Evolutionary conservation across 2,888 invertebrate species (phyloP).

Genomic region (Scaptomyza polygonia): DNA sequence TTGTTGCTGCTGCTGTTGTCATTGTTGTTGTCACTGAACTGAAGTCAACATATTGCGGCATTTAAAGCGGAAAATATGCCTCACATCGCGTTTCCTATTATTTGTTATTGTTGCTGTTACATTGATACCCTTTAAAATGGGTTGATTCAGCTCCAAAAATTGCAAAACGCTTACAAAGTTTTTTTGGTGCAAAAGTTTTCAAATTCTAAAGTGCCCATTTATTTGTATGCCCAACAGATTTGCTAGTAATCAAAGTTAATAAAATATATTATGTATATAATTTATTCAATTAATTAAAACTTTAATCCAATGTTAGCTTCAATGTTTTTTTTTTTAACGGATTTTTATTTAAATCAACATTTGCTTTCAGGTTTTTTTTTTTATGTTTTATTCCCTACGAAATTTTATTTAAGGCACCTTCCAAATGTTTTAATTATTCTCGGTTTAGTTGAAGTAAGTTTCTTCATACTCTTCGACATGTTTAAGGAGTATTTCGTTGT

Average conservation of each 20-base stretch:
- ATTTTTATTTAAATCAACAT: no score
- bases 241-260: no score
- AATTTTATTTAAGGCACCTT: no score
- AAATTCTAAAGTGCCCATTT: background rate
- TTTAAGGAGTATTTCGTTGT: background rate
- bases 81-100: slow-evolving; percentile 49
- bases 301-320: no score
- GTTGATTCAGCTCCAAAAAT: background rate
- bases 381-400: no score
- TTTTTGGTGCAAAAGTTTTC: background rate
- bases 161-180: background rate
- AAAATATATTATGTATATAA: no score
- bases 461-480: no score
- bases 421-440: no score
- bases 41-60: slow-evolving; percentile 60
- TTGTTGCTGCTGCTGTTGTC: background rate
- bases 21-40: slow-evolving; percentile 14
- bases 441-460: no score
- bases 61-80: slow-evolving; percentile 73
- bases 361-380: no score
- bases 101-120: background rate
- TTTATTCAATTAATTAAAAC: no score
- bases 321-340: no score
- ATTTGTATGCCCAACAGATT: background rate
- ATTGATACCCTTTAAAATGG: background rate